Evolutionary conservation across 2,113 vertebrate genomes (phyloP).

Genomic region (Gorilla gorilla): DNA sequence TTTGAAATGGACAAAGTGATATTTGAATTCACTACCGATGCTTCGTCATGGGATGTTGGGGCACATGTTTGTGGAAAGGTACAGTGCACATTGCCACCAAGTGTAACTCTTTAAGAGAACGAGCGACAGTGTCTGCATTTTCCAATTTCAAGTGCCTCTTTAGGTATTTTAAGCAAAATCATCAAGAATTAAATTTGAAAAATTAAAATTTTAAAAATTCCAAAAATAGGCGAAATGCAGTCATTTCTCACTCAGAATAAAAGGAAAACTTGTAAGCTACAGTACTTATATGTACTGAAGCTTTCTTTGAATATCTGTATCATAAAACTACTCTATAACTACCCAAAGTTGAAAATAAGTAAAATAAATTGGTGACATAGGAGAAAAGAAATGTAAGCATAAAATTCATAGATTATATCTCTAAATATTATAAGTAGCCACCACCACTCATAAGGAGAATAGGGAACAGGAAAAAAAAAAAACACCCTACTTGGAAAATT

Average conservation of each 20-base stretch:
- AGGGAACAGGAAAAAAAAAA: conserved; percentile 6
- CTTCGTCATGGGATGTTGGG: background rate
- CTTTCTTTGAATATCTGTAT: background rate
- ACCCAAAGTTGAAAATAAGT: background rate
- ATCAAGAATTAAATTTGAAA: background rate
- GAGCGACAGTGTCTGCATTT: background rate
- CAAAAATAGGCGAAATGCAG: background rate
- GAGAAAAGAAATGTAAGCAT: background rate
- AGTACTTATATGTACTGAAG: background rate
- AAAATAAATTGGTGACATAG: background rate
- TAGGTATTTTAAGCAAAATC: background rate
- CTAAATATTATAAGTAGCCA: background rate
- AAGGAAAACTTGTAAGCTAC: background rate
- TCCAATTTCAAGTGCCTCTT: background rate
- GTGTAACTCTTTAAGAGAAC: background rate
- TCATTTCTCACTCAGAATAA: background rate
- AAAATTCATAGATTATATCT: background rate
- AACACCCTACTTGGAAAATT: conserved; percentile 41
- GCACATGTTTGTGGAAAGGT: background rate
- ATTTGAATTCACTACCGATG: background rate
- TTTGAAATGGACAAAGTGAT: background rate
- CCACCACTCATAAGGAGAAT: background rate
- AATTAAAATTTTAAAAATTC: conserved; percentile 6
- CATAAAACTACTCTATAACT: conserved; percentile 1
- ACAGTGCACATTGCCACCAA: background rate